phyloP scores from a whole-genome alignment of 2,113 vertebrate species.

The Hylia prasina region DNA sequence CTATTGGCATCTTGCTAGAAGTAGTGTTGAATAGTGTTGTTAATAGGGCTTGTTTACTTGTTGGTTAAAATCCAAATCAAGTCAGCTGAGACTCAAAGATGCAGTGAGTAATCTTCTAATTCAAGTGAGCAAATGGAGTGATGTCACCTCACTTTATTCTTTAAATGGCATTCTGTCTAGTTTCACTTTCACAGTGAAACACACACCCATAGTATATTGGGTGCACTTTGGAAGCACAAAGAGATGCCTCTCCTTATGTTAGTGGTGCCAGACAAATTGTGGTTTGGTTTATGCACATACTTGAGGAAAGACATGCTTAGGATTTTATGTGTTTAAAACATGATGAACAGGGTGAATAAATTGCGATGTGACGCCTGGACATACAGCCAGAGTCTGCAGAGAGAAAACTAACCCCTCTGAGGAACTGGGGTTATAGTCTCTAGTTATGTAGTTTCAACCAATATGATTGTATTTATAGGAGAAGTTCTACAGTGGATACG shows the following conservation, averaged over 20 bases:
- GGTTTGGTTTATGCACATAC: not conserved
- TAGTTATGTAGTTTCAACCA: not conserved
- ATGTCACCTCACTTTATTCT: conserved; percentile 56
- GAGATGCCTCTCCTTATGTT: not conserved
- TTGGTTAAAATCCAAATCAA: conserved; percentile 49
- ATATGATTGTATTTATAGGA: not conserved
- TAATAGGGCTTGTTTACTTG: conserved; percentile 63
- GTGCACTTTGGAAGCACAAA: not conserved
- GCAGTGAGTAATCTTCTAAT: conserved; percentile 55
- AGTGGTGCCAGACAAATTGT: not conserved
- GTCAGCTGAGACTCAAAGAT: conserved; percentile 59
- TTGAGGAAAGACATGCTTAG: not conserved
- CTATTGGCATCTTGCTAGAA: conserved; percentile 23
- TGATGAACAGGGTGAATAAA: not conserved
- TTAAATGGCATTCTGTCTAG: conserved; percentile 44
- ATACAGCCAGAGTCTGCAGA: not conserved
- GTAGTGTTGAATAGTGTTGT: conserved; percentile 33
- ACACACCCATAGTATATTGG: not conserved
- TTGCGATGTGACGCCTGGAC: not conserved
- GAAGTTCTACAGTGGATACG: not conserved
- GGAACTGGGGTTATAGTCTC: not conserved
- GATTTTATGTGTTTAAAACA: not conserved
- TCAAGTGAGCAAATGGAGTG: not conserved
- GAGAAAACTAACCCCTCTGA: not conserved
- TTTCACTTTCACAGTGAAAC: conserved; percentile 53